phyloP scores from a whole-genome alignment of 2,888 invertebrate species.

The Ditula angustiorana region DNA sequence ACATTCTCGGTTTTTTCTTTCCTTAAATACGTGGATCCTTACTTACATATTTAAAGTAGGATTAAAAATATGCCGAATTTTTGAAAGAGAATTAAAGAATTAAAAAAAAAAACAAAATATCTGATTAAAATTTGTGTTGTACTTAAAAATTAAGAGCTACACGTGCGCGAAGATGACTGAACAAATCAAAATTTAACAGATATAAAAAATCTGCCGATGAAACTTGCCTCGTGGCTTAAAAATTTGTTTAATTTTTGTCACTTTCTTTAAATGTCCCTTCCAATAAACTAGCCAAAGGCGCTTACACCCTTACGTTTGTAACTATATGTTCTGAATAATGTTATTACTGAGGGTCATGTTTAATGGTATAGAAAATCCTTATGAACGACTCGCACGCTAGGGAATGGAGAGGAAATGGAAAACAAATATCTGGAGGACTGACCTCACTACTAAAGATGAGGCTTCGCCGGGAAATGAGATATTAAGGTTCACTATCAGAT shows the following conservation, averaged over 20 bases:
- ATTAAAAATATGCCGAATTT: no score
- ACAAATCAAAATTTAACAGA: no score
- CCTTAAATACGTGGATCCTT: no score
- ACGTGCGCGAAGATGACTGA: no score
- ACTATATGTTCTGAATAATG: slow-evolving; percentile 61
- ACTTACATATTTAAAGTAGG: no score
- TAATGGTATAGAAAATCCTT: slow-evolving; percentile 70
- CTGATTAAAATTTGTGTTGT: no score
- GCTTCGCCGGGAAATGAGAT: slow-evolving; percentile 36
- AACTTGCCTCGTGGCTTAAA: no score
- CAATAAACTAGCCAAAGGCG: slow-evolving; percentile 17
- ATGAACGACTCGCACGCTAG: slow-evolving; percentile 56
- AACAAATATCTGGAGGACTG: slow-evolving; percentile 58
- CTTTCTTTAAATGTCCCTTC: no score
- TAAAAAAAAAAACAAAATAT: no score
- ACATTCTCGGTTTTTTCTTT: no score
- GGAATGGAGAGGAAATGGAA: slow-evolving; percentile 56
- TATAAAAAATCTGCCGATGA: neutral
- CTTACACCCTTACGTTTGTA: slow-evolving; percentile 46
- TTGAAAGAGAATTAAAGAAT: no score
- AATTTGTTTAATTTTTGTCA: neutral
- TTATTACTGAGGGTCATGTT: slow-evolving; percentile 63
- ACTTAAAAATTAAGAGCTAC: no score
- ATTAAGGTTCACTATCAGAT: slow-evolving; percentile 39
- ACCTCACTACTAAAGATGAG: slow-evolving; percentile 43